These are phyloP conservation scores for Lobophora halterata DNA, from an alignment of 2,888 invertebrate genomes.

Conservation along the genomic window DNA sequence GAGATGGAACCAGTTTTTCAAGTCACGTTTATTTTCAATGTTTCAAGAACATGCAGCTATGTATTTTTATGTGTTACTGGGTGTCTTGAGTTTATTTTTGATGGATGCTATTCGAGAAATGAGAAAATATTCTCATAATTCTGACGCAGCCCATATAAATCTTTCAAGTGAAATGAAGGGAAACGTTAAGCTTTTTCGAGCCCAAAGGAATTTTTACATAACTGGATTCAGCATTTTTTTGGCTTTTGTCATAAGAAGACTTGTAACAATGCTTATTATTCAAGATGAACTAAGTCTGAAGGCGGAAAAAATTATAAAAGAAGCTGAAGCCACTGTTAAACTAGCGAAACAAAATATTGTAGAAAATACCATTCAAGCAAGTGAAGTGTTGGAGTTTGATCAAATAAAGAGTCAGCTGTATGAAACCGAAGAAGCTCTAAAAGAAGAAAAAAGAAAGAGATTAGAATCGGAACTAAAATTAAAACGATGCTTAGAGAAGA, in stretches of 20 bases:
- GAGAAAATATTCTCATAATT: constrained; percentile 82
- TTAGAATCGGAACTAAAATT: constrained; percentile 47
- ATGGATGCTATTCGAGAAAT: constrained; percentile 87
- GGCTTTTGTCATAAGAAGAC: constrained; percentile 84
- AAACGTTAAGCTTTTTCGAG: constrained; percentile 86
- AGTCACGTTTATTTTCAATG: constrained; percentile 83
- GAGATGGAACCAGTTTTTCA: constrained; percentile 89
- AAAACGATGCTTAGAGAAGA: no score
- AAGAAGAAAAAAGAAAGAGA: constrained; percentile 42
- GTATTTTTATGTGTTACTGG: constrained; percentile 83
- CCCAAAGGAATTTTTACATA: constrained; percentile 90
- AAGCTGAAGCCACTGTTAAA: constrained; percentile 83
- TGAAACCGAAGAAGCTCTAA: constrained; percentile 39
- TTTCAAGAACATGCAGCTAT: constrained; percentile 83
- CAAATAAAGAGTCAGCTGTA: constrained; percentile 46
- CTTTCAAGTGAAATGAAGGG: constrained; percentile 83
- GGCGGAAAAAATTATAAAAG: constrained; percentile 83
- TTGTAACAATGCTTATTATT: constrained; percentile 82
- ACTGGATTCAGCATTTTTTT: constrained; percentile 88
- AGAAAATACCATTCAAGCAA: constrained; percentile 40
- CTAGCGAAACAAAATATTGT: constrained; percentile 57
- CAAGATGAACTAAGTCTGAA: constrained; percentile 83
- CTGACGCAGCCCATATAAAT: constrained; percentile 59
- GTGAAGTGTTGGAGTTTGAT: constrained; percentile 36
- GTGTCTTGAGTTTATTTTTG: constrained; percentile 83